Evolutionary conservation across 2,888 invertebrate genomes (phyloP).

Genomic region (Drosophila siamana): DNA sequence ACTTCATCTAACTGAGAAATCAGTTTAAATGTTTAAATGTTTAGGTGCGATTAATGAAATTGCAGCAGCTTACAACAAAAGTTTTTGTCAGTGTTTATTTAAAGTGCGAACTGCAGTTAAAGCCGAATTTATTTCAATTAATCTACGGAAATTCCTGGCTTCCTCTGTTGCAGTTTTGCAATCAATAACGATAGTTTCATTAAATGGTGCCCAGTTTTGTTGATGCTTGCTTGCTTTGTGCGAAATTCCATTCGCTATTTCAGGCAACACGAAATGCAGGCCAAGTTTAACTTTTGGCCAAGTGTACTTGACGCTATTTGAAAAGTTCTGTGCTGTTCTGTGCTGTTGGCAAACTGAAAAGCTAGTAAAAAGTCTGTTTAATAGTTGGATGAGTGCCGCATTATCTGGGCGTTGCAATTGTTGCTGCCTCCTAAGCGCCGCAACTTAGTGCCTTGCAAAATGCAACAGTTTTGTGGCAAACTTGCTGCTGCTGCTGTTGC

Average conservation of each 20-base stretch:
- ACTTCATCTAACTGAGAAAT: not conserved
- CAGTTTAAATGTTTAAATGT: not conserved
- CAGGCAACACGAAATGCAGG: not conserved
- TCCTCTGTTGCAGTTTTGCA: slow-evolving; percentile 6
- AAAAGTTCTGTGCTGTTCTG: slow-evolving; percentile 20
- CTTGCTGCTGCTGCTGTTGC: slow-evolving; percentile 45
- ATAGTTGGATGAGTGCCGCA: slow-evolving; percentile 39
- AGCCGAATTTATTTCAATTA: not conserved
- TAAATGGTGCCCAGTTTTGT: not conserved
- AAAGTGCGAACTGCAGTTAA: not conserved
- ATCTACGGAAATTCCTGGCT: not conserved
- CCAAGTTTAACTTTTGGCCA: slow-evolving; percentile 24
- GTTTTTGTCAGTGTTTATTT: not conserved
- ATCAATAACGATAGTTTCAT: slow-evolving; percentile 15
- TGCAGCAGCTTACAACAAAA: not conserved
- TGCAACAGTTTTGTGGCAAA: slow-evolving; percentile 52
- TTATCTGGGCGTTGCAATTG: slow-evolving; percentile 36
- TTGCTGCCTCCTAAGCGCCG: slow-evolving; percentile 13
- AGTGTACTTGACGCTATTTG: slow-evolving; percentile 29
- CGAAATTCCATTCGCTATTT: not conserved
- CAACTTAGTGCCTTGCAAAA: slow-evolving; percentile 41
- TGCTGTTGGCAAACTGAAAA: slow-evolving; percentile 29
- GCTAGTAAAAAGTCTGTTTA: slow-evolving; percentile 37
- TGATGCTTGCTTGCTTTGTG: not conserved
- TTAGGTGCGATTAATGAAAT: too few species aligned